Conservation (phyloP, 2,113 vertebrate species). For the Brienomyrus longianalis region DNA sequence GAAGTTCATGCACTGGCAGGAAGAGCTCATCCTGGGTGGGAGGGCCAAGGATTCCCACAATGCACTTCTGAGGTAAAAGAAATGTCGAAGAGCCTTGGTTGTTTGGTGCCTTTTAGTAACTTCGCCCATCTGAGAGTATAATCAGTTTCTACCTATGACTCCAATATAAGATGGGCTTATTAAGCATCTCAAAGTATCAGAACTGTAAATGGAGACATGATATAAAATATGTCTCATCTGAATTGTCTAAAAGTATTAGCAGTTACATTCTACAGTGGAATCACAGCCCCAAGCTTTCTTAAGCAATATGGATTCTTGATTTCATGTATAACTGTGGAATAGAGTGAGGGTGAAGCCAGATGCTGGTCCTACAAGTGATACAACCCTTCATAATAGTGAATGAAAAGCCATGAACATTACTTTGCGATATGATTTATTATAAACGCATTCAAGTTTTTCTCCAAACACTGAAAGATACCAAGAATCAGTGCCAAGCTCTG, state of each 20-base stretch:
- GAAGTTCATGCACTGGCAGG: slow-evolving; percentile 99
- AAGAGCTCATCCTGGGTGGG: slow-evolving; percentile 89
- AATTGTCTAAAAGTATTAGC: background rate
- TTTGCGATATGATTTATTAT: slow-evolving; percentile 49
- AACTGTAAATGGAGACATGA: slow-evolving; percentile 25
- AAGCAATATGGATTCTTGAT: slow-evolving; percentile 27
- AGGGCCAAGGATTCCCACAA: slow-evolving; percentile 73
- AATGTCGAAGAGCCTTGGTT: background rate
- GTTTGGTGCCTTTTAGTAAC: slow-evolving; percentile 40
- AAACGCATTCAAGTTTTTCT: slow-evolving; percentile 40
- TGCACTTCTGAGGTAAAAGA: slow-evolving; percentile 74
- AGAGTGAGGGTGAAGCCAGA: slow-evolving; percentile 40
- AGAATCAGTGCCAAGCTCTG: slow-evolving; percentile 25
- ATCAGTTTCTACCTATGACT: slow-evolving; percentile 53
- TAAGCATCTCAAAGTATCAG: slow-evolving; percentile 35
- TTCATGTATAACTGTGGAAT: slow-evolving; percentile 41
- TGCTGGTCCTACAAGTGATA: slow-evolving; percentile 43
- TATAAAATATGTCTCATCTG: slow-evolving; percentile 9
- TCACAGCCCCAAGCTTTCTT: slow-evolving; percentile 14
- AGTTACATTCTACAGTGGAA: slow-evolving; percentile 16
- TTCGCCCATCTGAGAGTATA: slow-evolving; percentile 40
- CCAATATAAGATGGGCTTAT: slow-evolving; percentile 46
- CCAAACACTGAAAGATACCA: slow-evolving; percentile 41
- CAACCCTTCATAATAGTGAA: slow-evolving; percentile 36
- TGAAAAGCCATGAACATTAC: slow-evolving; percentile 38